A percentile compares a stretch with the other conserved stretches of the same genome.
These are phyloP conservation scores for Platynereis dumerilii DNA, from an alignment of 2,888 invertebrate genomes.

Conservation along the genomic window DNA sequence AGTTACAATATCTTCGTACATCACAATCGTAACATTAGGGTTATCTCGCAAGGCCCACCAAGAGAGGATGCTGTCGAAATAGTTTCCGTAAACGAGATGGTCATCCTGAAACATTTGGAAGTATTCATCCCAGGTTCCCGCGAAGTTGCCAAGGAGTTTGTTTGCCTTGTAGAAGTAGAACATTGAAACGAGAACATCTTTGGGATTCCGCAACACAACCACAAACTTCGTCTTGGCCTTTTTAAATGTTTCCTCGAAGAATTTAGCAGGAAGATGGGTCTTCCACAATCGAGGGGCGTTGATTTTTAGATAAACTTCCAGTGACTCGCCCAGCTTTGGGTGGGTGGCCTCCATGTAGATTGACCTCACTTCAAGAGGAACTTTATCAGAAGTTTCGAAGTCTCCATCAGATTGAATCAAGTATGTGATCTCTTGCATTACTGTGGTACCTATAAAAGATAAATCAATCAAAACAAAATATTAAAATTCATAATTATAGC, in stretches of 20 bases:
- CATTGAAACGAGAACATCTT: slow-evolving; percentile 9
- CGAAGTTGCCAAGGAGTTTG: neutral
- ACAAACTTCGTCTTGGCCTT: slow-evolving; percentile 10
- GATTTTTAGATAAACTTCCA: neutral
- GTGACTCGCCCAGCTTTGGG: neutral
- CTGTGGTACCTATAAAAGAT: slow-evolving; percentile 8
- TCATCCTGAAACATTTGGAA: slow-evolving; percentile 10
- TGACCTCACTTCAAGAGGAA: neutral
- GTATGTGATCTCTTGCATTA: slow-evolving; percentile 6
- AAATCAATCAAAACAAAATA: neutral
- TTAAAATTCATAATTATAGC: too few species aligned
- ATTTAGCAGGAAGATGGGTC: slow-evolving; percentile 13
- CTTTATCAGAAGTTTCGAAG: slow-evolving; percentile 1
- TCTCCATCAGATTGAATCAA: neutral
- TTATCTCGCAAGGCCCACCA: slow-evolving; percentile 6
- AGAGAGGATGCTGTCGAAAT: slow-evolving; percentile 9
- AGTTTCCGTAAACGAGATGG: slow-evolving; percentile 6
- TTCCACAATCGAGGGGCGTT: slow-evolving; percentile 11
- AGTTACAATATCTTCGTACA: slow-evolving; percentile 11
- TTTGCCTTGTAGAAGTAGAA: slow-evolving; percentile 16
- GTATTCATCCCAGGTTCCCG: slow-evolving; percentile 14
- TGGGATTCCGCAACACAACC: slow-evolving; percentile 9
- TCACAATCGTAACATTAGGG: neutral
- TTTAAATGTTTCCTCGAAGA: slow-evolving; percentile 3
- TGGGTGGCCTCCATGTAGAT: slow-evolving; percentile 10